Percentiles rank a stretch among this genome's conserved stretches.
phyloP scores from a whole-genome alignment of 2,888 invertebrate species.

The Andrena marginata region DNA sequence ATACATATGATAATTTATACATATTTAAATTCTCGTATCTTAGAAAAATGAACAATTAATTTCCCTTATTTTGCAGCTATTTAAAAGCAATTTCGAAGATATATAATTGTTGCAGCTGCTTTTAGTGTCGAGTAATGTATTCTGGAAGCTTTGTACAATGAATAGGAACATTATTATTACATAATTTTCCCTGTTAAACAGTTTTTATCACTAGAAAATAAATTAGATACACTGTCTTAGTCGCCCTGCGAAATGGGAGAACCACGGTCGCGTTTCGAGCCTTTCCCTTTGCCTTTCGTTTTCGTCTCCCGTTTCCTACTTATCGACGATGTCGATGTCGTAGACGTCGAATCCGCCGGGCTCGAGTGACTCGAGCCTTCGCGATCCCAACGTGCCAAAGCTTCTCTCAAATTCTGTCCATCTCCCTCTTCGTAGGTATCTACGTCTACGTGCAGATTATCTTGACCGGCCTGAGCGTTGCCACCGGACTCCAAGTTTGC shows the following conservation, averaged over 20 bases:
- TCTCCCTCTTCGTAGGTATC: slow-evolving; percentile 81
- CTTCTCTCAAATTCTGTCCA: slow-evolving; percentile 80
- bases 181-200: slow-evolving; percentile 53
- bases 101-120: not conserved
- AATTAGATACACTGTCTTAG: slow-evolving; percentile 66
- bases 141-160: slow-evolving; percentile 69
- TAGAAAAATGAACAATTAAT: slow-evolving; percentile 13
- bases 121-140: slow-evolving; percentile 33
- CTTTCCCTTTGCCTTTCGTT: slow-evolving; percentile 82
- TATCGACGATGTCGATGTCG: slow-evolving; percentile 82
- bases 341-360: slow-evolving; percentile 83
- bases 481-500: slow-evolving; percentile 84
- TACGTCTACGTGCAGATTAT: slow-evolving; percentile 79
- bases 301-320: slow-evolving; percentile 82
- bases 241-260: slow-evolving; percentile 83
- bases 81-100: slow-evolving; percentile 2
- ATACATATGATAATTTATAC: not conserved
- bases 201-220: slow-evolving; percentile 46
- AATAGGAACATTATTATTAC: slow-evolving; percentile 74
- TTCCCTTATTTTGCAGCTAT: slow-evolving; percentile 15
- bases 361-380: slow-evolving; percentile 83
- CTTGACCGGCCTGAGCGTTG: slow-evolving; percentile 64
- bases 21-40: not conserved
- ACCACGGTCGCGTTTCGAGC: slow-evolving; percentile 81
- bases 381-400: slow-evolving; percentile 81